Evolutionary conservation across 2,797 vertebrate species (phyloP).

Genomic region (Percopsis omiscomaycus): DNA sequence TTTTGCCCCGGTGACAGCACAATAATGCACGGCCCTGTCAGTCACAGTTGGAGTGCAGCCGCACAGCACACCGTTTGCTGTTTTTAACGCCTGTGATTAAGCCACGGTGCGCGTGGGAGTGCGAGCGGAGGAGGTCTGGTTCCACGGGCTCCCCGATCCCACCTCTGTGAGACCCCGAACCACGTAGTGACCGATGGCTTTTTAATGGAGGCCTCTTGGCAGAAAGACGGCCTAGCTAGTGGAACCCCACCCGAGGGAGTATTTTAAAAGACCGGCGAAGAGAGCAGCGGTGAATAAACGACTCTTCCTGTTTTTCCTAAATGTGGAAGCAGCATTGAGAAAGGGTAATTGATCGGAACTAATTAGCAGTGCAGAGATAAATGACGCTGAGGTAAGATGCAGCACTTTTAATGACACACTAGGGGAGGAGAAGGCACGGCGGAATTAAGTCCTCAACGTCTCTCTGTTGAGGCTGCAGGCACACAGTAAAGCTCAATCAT

Average conservation of each 20-base stretch:
- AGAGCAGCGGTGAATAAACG: slow-evolving; percentile 62
- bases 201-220: slow-evolving; percentile 62
- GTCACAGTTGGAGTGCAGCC: slow-evolving; percentile 25
- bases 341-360: slow-evolving; percentile 75
- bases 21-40: slow-evolving; percentile 55
- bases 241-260: slow-evolving; percentile 54
- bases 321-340: slow-evolving; percentile 61
- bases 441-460: slow-evolving; percentile 59
- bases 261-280: slow-evolving; percentile 59
- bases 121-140: slow-evolving; percentile 3
- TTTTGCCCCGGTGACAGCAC: slow-evolving; percentile 8
- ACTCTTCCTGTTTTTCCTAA: slow-evolving; percentile 70
- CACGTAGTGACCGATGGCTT: slow-evolving; percentile 61
- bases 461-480: slow-evolving; percentile 9
- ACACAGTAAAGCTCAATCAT: slow-evolving; percentile 31
- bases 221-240: slow-evolving; percentile 32
- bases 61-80: slow-evolving; percentile 57
- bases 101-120: slow-evolving; percentile 29
- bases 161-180: slow-evolving; percentile 49
- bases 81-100: slow-evolving; percentile 65
- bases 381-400: slow-evolving; percentile 67
- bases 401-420: slow-evolving; percentile 58
- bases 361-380: slow-evolving; percentile 71
- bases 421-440: slow-evolving; percentile 42
- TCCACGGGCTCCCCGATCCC: slow-evolving; percentile 43